Evolutionary conservation across 2,113 vertebrate species (phyloP).

Genomic region (Gymnogyps californianus): DNA sequence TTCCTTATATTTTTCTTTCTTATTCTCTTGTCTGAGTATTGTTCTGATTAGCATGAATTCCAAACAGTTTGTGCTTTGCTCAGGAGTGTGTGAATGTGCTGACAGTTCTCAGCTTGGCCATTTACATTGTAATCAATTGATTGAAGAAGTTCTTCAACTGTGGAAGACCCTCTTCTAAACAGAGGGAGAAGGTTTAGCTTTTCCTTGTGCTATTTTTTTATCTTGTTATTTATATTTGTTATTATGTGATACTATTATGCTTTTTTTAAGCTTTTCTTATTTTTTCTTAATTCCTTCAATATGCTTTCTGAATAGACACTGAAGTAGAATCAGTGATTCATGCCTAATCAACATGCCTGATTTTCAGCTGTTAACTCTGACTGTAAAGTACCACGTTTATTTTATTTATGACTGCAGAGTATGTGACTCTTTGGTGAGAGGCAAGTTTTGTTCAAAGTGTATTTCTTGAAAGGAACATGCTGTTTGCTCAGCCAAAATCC

Average conservation of each 20-base stretch:
- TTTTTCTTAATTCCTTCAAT: background rate
- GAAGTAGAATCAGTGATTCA: background rate
- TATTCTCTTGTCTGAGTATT: background rate
- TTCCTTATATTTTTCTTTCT: background rate
- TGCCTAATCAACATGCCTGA: background rate
- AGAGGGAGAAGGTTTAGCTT: background rate
- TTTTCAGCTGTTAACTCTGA: background rate
- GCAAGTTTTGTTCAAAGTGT: background rate
- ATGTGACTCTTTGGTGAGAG: background rate
- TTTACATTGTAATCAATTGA: accelerated
- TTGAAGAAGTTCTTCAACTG: background rate
- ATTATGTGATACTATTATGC: background rate
- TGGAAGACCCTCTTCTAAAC: background rate
- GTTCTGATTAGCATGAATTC: background rate
- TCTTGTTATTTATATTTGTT: background rate
- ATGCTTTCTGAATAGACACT: background rate
- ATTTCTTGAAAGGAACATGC: background rate
- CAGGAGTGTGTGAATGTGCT: background rate
- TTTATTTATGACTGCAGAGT: background rate
- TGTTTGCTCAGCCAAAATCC: background rate
- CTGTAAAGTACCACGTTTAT: background rate
- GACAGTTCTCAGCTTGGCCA: background rate
- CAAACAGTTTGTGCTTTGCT: background rate
- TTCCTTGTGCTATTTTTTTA: background rate
- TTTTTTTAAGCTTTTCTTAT: background rate